phyloP scores from a whole-genome alignment of 2,113 vertebrate genomes.

The Fregetta grallaria region DNA sequence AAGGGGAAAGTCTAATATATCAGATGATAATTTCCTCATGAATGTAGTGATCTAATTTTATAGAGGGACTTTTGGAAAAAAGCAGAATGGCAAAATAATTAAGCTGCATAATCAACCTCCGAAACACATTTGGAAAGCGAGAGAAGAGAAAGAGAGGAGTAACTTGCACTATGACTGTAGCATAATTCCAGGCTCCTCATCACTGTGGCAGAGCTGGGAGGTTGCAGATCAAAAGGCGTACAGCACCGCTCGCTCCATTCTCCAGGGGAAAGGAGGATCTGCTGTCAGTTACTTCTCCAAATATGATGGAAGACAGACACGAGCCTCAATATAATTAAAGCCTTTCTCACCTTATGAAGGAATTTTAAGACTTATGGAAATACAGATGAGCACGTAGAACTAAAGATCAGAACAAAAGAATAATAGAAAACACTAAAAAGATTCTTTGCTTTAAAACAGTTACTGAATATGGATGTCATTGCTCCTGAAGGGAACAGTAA shows the following conservation, averaged over 20 bases:
- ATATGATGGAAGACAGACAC: neutral
- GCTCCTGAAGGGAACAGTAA: neutral
- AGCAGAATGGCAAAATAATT: neutral
- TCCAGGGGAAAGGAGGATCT: neutral
- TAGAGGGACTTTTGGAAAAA: neutral
- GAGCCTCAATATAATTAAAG: constrained; percentile 1
- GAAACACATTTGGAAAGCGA: neutral
- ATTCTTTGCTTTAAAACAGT: neutral
- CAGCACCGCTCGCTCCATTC: rapidly evolving
- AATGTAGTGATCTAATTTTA: neutral
- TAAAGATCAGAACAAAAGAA: constrained; percentile 16
- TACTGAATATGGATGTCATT: neutral
- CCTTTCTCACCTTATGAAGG: neutral
- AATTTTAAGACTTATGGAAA: neutral
- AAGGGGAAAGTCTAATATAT: neutral
- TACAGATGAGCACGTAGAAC: neutral
- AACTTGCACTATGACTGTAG: neutral
- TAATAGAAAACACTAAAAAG: neutral
- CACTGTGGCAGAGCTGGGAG: neutral
- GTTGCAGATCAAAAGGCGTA: neutral
- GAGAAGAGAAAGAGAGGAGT: neutral
- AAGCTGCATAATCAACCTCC: neutral
- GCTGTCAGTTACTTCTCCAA: neutral
- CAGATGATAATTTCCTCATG: neutral
- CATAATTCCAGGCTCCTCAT: neutral